Conservation (phyloP, 2,797 vertebrate genomes). For the Sus cebifrons region DNA sequence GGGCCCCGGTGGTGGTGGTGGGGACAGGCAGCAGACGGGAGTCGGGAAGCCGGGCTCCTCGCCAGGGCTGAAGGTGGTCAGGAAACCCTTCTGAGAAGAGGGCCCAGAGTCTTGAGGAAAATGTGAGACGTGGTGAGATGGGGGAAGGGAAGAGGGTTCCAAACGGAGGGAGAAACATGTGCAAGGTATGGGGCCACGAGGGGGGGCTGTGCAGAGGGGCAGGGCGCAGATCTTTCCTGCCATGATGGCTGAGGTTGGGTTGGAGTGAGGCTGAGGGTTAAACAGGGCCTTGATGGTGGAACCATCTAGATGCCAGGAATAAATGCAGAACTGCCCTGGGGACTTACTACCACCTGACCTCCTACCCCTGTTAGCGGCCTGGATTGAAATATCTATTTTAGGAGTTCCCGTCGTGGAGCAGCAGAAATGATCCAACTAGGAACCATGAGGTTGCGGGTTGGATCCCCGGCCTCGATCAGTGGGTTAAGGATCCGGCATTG, state of each 20-base stretch:
- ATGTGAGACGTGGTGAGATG: neutral
- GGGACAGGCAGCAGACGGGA: neutral
- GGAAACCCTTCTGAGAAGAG: neutral
- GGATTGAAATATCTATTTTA: slow-evolving; percentile 19
- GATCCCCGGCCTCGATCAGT: too few species aligned
- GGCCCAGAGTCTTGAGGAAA: neutral
- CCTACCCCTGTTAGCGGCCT: neutral
- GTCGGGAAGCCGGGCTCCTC: neutral
- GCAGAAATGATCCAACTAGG: too few species aligned
- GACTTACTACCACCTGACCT: neutral
- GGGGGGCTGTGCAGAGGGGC: neutral
- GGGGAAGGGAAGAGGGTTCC: neutral
- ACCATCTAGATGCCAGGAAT: neutral
- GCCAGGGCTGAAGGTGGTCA: too few species aligned
- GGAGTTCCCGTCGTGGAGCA: too few species aligned
- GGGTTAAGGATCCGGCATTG: too few species aligned
- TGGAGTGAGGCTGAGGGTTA: neutral
- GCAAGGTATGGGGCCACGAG: neutral
- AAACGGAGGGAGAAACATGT: neutral
- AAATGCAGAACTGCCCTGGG: neutral
- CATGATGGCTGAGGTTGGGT: neutral
- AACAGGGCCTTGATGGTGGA: neutral
- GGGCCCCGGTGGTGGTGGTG: neutral
- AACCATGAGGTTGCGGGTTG: too few species aligned
- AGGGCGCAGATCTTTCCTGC: neutral